A percentile compares a stretch with the other conserved stretches of the same genome.
Evolutionary conservation across 2,888 invertebrate species (phyloP).

Genomic region (Coenonympha arcania): DNA sequence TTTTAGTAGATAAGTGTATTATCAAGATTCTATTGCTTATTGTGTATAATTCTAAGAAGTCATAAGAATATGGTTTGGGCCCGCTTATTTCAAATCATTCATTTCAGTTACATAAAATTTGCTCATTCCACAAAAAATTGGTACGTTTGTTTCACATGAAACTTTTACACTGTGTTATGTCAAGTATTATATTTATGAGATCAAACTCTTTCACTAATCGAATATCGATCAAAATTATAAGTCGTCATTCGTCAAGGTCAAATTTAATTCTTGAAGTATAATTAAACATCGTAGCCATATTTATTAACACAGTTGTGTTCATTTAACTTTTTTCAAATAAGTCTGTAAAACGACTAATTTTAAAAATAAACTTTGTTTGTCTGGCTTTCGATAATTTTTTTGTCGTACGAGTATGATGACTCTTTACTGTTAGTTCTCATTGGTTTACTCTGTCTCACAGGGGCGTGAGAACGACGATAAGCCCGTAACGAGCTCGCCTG

Average conservation of each 20-base stretch:
- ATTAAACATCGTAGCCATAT: background rate
- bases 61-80: too few relatives aligned
- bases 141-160: too few relatives aligned
- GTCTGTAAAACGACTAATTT: too few relatives aligned
- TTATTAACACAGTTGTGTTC: background rate
- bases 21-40: background rate
- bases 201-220: too few relatives aligned
- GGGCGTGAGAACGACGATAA: slow-evolving; percentile 35
- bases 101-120: too few relatives aligned
- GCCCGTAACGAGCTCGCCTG: slow-evolving; percentile 30
- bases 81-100: too few relatives aligned
- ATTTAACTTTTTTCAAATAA: background rate
- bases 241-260: background rate
- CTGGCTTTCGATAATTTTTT: background rate
- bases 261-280: background rate
- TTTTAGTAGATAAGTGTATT: background rate
- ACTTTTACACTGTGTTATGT: too few relatives aligned
- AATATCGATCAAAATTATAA: too few relatives aligned
- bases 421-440: background rate
- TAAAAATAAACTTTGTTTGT: background rate
- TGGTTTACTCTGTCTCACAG: slow-evolving; percentile 27
- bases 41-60: too few relatives aligned
- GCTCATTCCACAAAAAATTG: too few relatives aligned
- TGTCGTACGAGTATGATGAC: slow-evolving; percentile 2
- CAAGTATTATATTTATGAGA: too few relatives aligned